These are phyloP conservation scores for Drosophila atroscutellata DNA, from an alignment of 2,888 invertebrate species.

Conservation along the genomic window DNA sequence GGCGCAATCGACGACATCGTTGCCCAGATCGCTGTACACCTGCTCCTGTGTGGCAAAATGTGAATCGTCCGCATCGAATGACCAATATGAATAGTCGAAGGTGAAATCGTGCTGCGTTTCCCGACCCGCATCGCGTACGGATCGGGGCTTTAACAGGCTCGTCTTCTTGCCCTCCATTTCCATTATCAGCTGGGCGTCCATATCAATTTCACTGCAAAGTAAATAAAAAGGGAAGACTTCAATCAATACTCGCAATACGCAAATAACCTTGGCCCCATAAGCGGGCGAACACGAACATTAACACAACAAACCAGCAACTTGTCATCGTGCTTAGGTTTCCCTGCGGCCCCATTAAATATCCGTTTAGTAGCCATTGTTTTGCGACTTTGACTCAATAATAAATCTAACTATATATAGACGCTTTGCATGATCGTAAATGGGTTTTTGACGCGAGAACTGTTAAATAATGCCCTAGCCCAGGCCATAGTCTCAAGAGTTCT, in stretches of 20 bases:
- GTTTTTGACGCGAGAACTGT: conserved; percentile 30
- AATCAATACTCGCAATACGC: conserved; percentile 10
- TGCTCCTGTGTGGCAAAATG: conserved; percentile 93
- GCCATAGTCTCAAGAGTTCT: conserved; percentile 33
- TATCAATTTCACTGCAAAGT: conserved; percentile 90
- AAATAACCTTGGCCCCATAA: conserved; percentile 40
- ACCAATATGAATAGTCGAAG: conserved; percentile 96
- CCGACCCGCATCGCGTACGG: conserved; percentile 82
- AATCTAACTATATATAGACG: conserved; percentile 50
- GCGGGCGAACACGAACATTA: conserved; percentile 1
- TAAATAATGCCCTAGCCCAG: conserved; percentile 9
- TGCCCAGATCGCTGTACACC: conserved; percentile 90
- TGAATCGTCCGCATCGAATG: conserved; percentile 88
- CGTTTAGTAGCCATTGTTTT: conserved; percentile 16
- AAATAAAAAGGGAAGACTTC: conserved; percentile 2
- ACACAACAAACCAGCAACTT: conserved; percentile 17
- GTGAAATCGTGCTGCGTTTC: conserved; percentile 94
- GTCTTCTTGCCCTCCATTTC: conserved; percentile 95
- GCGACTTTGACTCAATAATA: conserved; percentile 19
- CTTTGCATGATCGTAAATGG: conserved; percentile 57
- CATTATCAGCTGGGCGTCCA: conserved; percentile 93
- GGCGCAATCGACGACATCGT: conserved; percentile 90
- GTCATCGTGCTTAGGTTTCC: conserved; percentile 26
- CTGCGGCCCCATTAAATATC: conserved; percentile 17
- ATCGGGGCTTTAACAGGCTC: conserved; percentile 90